These are phyloP conservation scores for Synanthedon myopaeformis DNA, from an alignment of 2,888 invertebrate genomes.

Conservation along the genomic window DNA sequence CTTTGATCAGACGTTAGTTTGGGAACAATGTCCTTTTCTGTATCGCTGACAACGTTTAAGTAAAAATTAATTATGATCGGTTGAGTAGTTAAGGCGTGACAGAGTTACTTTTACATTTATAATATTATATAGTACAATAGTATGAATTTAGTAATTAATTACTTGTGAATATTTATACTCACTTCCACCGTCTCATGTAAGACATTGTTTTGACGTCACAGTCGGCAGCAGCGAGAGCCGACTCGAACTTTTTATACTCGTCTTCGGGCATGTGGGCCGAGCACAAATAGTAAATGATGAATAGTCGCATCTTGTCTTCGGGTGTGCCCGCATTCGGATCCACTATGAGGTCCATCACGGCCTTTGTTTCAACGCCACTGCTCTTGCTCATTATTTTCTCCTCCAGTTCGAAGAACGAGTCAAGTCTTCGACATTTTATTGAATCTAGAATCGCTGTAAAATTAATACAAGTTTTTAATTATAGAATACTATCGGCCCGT, in stretches of 20 bases:
- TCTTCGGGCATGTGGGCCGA: slow-evolving; percentile 81
- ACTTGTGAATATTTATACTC: slow-evolving; percentile 27
- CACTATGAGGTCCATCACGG: slow-evolving; percentile 86
- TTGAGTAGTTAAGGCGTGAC: too few species aligned
- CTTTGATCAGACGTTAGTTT: too few species aligned
- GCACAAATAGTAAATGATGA: slow-evolving; percentile 93
- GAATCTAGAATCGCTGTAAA: slow-evolving; percentile 78
- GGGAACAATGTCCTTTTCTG: too few species aligned
- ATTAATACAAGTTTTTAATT: too few species aligned
- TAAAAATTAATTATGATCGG: not conserved
- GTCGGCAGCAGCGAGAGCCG: slow-evolving; percentile 81
- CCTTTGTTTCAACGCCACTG: slow-evolving; percentile 78
- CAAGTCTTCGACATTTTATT: slow-evolving; percentile 90
- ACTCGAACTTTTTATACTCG: slow-evolving; percentile 86
- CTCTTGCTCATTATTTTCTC: slow-evolving; percentile 96
- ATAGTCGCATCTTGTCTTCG: slow-evolving; percentile 93
- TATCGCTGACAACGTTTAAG: not conserved
- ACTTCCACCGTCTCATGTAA: slow-evolving; percentile 96
- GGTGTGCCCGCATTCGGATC: slow-evolving; percentile 89
- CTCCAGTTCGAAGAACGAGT: slow-evolving; percentile 97
- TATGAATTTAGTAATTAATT: too few species aligned
- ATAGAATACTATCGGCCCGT: too few species aligned
- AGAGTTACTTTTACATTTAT: too few species aligned
- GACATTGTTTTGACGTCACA: slow-evolving; percentile 87
- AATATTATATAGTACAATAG: too few species aligned